These are phyloP conservation scores for Synanthedon andrenaeformis DNA, from an alignment of 2,888 invertebrate species.

Conservation along the genomic window DNA sequence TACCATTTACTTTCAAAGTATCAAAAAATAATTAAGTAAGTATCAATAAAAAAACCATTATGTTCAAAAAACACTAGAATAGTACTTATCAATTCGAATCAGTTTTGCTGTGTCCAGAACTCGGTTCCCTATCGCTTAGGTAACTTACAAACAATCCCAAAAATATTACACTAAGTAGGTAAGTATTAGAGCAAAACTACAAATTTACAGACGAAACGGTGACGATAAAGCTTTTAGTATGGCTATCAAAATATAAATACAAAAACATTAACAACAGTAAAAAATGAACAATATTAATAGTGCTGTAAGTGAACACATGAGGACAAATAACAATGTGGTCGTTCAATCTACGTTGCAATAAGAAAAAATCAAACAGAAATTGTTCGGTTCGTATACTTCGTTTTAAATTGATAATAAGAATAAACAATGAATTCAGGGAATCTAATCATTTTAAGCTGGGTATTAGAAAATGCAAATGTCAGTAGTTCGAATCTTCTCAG, in stretches of 20 bases:
- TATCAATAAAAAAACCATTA: too few species aligned
- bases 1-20: too few species aligned
- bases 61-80: slow-evolving; percentile 3
- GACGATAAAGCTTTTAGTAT: not conserved
- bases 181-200: slow-evolving; percentile 2
- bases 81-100: slow-evolving; percentile 3
- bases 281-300: not conserved
- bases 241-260: not conserved
- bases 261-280: not conserved
- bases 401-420: too few species aligned
- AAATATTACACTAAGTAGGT: not conserved
- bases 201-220: not conserved
- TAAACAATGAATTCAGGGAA: too few species aligned
- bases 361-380: too few species aligned
- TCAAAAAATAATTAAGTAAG: too few species aligned
- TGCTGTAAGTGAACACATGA: not conserved
- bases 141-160: slow-evolving; percentile 2
- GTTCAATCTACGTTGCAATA: too few species aligned
- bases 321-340: not conserved
- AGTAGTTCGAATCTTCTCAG: too few species aligned
- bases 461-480: too few species aligned
- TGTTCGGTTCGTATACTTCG: too few species aligned
- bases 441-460: too few species aligned
- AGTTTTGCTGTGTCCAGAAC: slow-evolving; percentile 42
- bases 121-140: slow-evolving; percentile 15